Evolutionary conservation across 2,113 vertebrate genomes (phyloP), one percentile per base, ranked within the genome.

Genomic region (Sander lucioperca): DNA sequence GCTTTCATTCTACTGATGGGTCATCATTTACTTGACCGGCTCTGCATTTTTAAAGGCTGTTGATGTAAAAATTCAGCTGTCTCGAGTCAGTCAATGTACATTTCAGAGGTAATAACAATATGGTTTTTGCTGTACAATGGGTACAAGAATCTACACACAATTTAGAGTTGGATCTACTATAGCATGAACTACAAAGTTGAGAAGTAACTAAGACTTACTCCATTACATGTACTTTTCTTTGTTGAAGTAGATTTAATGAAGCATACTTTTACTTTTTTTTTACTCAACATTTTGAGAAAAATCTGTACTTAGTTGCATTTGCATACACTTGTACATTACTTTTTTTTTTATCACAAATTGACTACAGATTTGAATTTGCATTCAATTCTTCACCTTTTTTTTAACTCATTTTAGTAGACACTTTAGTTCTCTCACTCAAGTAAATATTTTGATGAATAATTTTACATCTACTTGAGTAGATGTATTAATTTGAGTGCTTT

Each of bases 1-100:
- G 25, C 30, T 74, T 88, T 82, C 43, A 21, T 74, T 66, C 71
- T 61, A 65, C 62, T 66, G 64, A 77, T 50, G 33, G 63, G 15
- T 63, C 62, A 64, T 79, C 54, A 6, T 57, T 74, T 66, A 61
- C 69, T 54, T 11, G 25, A 50, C 43, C 63, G 18, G 27, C 8
- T 74, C 56, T 56, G 77, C 36, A 71, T 48, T 80, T 80, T 82
- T 61, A 51, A 43, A 64, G 18, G 50, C 23, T 5, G 0, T 6
- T 19, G 53, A n/a, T 69, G 18, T n/a, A 39, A 12, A 6, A 50
- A 3, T 9, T 69, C 27, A 23, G 53, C 33, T 61, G 48, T 58
- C 21, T 33, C 1, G 0, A 45, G 33, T 54, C 8, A 0, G 4
- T 68, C 36, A 54, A 68, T 6, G 19, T 72, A 18, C 21, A n/a